Evolutionary conservation across 1,140 invertebrate species (phyloP), one percentile per base, ranked within the genome.

Genomic region (Episyrphus balteatus): DNA sequence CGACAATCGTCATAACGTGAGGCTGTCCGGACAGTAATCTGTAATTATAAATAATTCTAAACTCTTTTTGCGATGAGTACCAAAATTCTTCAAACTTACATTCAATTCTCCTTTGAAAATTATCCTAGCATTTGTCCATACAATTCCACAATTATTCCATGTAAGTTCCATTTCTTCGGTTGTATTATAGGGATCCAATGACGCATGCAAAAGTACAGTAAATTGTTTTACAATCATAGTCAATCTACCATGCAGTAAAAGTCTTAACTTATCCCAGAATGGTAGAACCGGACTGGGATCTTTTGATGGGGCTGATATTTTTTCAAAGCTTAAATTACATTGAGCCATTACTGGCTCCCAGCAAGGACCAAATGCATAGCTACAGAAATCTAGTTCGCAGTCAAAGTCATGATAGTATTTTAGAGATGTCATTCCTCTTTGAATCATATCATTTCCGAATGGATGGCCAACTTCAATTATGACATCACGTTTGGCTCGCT

Each of bases 391-490:
- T 51, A 92, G 81, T 58, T 94, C 91, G 75, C 88, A 92, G 65
- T 90, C 93, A n/a, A 99, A 78, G 70, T 99, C 95, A 66, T 98
- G 92, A 70, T 95, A 99, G 71, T 94, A 97, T 67, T 99, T 99
- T 1, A 97, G 73, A 0, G 91, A 80, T 14, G 91, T 90, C 86
- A 99, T 92, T 56, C 88, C 90, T 44, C 91, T 72, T 57, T 88
- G 83, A 1, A 90, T 74, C 5, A 79, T 73, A 44, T 80, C 73
- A 34, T 77, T 72, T n/a, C 81, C 78, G 75, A 84, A 88, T 0
- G 84, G 84, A n/a, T 74, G 75, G 0, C 84, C 84, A 42, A 88
- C 75, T 41, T 86, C 78, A 14, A 89, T 77, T 10, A 69, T 70
- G 2, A 86, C 82, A 26, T 78, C 81, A 43, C 86, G 72, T 44